phyloP scores from a whole-genome alignment of 2,888 invertebrate genomes.

The Euphydryas editha region DNA sequence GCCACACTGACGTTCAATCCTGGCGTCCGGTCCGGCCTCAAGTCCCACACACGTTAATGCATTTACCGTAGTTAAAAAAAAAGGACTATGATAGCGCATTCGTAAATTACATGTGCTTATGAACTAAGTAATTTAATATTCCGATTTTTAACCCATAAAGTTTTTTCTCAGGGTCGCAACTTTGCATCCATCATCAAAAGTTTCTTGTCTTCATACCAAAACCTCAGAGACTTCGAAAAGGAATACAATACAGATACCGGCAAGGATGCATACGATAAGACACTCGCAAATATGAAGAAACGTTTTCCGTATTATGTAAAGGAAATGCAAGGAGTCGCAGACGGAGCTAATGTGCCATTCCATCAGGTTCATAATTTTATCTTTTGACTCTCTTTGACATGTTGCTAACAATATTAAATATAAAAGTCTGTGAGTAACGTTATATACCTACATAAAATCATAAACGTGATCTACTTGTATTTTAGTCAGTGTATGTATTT shows the following conservation, averaged over 20 bases:
- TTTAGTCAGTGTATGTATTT: no score
- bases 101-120: no score
- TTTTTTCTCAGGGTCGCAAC: conserved; percentile 88
- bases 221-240: conserved; percentile 87
- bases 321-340: conserved; percentile 93
- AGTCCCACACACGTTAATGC: no score
- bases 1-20: no score
- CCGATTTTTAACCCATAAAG: neutral
- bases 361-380: conserved; percentile 84
- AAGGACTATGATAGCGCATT: no score
- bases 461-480: no score
- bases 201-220: conserved; percentile 84
- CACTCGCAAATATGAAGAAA: conserved; percentile 86
- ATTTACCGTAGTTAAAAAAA: no score
- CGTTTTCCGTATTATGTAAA: conserved; percentile 92
- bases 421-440: no score
- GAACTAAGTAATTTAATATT: no score
- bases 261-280: conserved; percentile 88
- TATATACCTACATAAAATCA: no score
- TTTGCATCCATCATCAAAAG: conserved; percentile 89
- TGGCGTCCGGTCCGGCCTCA: no score
- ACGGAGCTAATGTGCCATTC: conserved; percentile 92
- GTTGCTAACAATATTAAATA: neutral
- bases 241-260: conserved; percentile 89
- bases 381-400: no score